phyloP scores from a whole-genome alignment of 2,888 invertebrate species.

The Campoletis raptor region DNA sequence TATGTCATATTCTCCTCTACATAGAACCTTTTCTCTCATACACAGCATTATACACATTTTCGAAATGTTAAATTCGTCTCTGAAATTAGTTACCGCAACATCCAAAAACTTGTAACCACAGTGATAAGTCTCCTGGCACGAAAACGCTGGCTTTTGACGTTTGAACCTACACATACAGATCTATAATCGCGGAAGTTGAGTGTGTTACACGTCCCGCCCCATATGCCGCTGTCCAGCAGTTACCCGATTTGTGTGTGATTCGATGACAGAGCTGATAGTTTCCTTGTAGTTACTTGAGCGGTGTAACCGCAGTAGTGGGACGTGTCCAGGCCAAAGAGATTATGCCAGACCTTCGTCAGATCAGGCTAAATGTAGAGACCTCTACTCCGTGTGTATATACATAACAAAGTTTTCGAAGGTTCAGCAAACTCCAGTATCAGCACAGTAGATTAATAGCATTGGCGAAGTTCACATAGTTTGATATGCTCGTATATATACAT shows the following conservation, averaged over 20 bases:
- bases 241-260: constrained; percentile 35
- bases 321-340: constrained; percentile 34
- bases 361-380: constrained; percentile 13
- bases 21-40: background rate
- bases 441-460: constrained; percentile 14
- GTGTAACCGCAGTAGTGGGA: constrained; percentile 14
- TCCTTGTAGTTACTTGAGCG: constrained; percentile 9
- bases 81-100: background rate
- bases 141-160: constrained; percentile 5
- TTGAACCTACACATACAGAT: constrained; percentile 8
- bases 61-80: constrained; percentile 17
- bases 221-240: constrained; percentile 8
- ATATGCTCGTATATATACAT: background rate
- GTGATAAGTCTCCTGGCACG: constrained; percentile 5
- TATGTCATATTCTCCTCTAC: background rate
- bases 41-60: background rate
- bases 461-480: background rate
- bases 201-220: background rate
- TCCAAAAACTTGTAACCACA: constrained; percentile 13
- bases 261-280: constrained; percentile 3
- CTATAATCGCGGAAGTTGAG: constrained; percentile 18
- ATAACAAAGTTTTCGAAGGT: constrained; percentile 32
- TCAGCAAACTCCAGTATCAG: constrained; percentile 35
- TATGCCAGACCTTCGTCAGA: constrained; percentile 33
- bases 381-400: background rate